Evolutionary conservation across 2,888 invertebrate species (phyloP).

Genomic region (Dioctria rufipes): DNA sequence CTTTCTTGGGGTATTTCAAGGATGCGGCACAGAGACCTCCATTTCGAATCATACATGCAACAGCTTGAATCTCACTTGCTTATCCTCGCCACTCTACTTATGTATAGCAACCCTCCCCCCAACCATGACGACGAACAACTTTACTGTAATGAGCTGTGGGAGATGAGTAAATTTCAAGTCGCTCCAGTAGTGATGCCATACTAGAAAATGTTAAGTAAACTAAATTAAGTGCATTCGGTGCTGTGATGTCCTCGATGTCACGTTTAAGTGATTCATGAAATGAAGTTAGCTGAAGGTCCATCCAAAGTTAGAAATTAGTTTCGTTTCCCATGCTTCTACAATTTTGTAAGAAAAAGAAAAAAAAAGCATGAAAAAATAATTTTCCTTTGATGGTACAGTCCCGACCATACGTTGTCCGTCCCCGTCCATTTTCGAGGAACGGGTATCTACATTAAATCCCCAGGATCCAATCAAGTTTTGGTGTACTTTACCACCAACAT

Average conservation of each 20-base stretch:
- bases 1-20: constrained; percentile 40
- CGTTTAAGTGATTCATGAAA: constrained; percentile 49
- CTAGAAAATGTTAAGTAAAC: constrained; percentile 41
- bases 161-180: constrained; percentile 29
- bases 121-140: neutral
- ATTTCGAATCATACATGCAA: neutral
- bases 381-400: neutral
- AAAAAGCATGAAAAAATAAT: neutral
- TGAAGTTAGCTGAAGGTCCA: constrained; percentile 47
- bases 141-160: constrained; percentile 42
- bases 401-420: neutral
- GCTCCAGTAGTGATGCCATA: constrained; percentile 4
- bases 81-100: neutral
- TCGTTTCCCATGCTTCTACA: neutral
- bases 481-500: neutral
- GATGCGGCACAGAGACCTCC: neutral
- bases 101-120: too few species aligned
- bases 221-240: constrained; percentile 50
- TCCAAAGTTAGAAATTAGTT: constrained; percentile 51
- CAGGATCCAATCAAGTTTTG: constrained; percentile 29
- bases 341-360: neutral
- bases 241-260: constrained; percentile 30
- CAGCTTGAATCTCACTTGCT: neutral
- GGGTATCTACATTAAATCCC: constrained; percentile 12
- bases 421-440: constrained; percentile 21